These are phyloP conservation scores for Paratrypauchen microcephalus DNA, from an alignment of 2,797 vertebrate genomes.

Conservation along the genomic window DNA sequence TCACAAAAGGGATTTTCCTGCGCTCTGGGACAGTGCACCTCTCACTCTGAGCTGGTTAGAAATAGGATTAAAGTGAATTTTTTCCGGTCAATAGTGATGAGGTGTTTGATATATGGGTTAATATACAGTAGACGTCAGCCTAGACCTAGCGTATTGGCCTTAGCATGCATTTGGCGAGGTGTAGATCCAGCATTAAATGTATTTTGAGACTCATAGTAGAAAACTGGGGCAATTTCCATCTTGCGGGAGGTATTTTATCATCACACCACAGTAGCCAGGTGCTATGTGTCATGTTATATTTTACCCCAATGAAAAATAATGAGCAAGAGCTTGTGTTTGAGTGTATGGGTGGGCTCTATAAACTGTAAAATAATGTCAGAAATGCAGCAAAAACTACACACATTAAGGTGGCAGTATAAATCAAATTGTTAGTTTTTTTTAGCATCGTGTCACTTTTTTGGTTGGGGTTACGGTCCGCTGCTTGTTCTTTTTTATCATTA, in stretches of 20 bases:
- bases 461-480: neutral
- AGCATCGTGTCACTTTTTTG: neutral
- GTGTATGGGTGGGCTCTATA: conserved; percentile 14
- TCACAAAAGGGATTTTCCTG: conserved; percentile 42
- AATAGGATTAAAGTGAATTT: conserved; percentile 60
- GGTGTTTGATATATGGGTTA: conserved; percentile 64
- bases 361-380: conserved; percentile 9
- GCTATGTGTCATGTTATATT: conserved; percentile 53
- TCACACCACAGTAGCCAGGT: conserved; percentile 51
- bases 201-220: conserved; percentile 39
- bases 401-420: conserved; percentile 12
- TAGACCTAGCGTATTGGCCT: conserved; percentile 46
- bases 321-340: conserved; percentile 31
- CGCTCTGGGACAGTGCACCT: conserved; percentile 39
- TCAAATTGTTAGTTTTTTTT: conserved; percentile 8
- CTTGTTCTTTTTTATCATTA: too few species aligned
- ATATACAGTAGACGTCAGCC: conserved; percentile 50
- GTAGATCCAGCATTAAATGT: conserved; percentile 55
- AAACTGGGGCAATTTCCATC: conserved; percentile 63
- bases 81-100: conserved; percentile 44
- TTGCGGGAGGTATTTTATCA: conserved; percentile 60
- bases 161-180: conserved; percentile 41
- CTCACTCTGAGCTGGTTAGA: conserved; percentile 50
- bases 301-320: conserved; percentile 32
- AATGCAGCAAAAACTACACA: neutral